Conservation (phyloP, 2,113 vertebrate genomes). For the Hippolais icterina region DNA sequence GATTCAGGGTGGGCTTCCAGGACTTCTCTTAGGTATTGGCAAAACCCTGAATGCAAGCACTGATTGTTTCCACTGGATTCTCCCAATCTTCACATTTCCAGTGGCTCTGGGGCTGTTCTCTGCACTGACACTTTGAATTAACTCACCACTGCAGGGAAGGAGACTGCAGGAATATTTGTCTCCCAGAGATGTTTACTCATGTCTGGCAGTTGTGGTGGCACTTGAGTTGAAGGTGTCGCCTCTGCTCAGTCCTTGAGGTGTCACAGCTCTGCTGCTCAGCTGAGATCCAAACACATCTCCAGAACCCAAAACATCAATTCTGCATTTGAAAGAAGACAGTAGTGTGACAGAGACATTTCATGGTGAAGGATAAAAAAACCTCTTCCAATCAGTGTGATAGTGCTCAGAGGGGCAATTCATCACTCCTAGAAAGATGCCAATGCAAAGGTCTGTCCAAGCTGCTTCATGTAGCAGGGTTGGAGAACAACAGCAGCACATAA, state of each 20-base stretch:
- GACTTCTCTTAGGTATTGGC: background rate
- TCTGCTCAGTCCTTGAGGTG: background rate
- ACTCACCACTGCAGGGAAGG: background rate
- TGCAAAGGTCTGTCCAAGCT: background rate
- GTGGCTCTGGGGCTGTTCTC: background rate
- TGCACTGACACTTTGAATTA: background rate
- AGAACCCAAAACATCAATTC: background rate
- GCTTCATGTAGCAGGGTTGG: background rate
- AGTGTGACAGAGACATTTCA: background rate
- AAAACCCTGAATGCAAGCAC: background rate
- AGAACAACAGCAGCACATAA: background rate
- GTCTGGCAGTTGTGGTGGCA: background rate
- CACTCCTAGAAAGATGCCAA: background rate
- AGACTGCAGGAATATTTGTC: background rate
- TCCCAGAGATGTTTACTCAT: background rate
- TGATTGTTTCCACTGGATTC: background rate
- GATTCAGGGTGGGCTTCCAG: background rate
- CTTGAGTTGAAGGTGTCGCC: background rate
- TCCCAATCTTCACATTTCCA: fast-evolving
- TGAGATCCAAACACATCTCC: background rate
- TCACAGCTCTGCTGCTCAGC: background rate
- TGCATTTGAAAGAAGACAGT: background rate
- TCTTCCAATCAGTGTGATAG: background rate
- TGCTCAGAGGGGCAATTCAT: background rate
- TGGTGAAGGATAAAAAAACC: background rate